Percentiles rank a stretch among this genome's conserved stretches.
Conservation (phyloP, 2,888 invertebrate genomes). For the Hirtodrosophila alboralis region DNA sequence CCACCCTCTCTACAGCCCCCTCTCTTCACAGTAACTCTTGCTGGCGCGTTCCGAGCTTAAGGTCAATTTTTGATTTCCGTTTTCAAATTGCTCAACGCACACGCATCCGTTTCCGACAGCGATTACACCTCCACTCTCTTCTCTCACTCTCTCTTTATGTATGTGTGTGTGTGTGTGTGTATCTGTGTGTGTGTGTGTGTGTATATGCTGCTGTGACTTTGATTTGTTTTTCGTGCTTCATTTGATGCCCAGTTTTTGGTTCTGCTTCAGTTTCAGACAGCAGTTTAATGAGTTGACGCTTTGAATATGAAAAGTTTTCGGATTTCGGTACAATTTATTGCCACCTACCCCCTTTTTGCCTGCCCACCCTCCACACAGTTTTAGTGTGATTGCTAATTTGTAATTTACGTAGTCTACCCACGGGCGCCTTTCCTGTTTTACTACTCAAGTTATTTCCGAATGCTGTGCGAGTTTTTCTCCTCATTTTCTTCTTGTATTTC, state of each 20-base stretch:
- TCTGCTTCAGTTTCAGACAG: conserved; percentile 60
- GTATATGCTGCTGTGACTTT: conserved; percentile 53
- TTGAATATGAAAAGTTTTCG: conserved; percentile 77
- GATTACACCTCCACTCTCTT: conserved; percentile 57
- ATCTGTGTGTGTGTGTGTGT: conserved; percentile 27
- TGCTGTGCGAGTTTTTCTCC: conserved; percentile 22
- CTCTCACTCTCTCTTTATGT: conserved; percentile 11
- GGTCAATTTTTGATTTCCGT: conserved; percentile 80
- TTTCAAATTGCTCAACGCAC: conserved; percentile 77
- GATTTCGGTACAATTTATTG: conserved; percentile 65
- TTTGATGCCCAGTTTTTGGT: conserved; percentile 65
- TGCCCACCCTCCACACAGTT: conserved; percentile 33
- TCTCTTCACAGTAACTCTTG: no score
- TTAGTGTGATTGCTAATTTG: conserved; percentile 81
- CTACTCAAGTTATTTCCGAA: conserved; percentile 54
- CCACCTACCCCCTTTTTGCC: no score
- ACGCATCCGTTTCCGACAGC: conserved; percentile 72
- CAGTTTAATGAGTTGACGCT: conserved; percentile 79
- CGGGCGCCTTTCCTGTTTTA: conserved; percentile 61
- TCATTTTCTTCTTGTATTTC: conserved; percentile 15
- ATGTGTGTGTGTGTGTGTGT: conserved; percentile 21
- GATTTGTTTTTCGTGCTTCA: conserved; percentile 79
- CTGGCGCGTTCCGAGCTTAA: conserved; percentile 54
- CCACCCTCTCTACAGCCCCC: neutral
- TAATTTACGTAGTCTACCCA: conserved; percentile 78